Percentiles rank a stretch among this genome's conserved stretches.
phyloP scores from a whole-genome alignment of 1,140 invertebrate species.

The Pentalonia nigronervosa region DNA sequence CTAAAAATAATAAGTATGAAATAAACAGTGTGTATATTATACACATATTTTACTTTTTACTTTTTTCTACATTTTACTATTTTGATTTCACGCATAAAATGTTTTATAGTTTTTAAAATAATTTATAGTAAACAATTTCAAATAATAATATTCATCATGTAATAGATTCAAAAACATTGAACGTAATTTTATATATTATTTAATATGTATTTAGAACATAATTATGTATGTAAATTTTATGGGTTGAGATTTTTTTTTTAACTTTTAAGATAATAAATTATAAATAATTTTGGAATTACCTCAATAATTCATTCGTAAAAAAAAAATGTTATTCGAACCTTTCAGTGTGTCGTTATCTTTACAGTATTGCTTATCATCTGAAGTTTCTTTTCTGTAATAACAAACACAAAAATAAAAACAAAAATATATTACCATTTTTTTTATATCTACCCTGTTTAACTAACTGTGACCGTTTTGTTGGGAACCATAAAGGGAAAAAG shows the following conservation, averaged over 20 bases:
- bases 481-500: background rate
- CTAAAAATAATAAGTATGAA: no score
- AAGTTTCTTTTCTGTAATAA: slow-evolving; percentile 32
- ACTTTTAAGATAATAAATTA: background rate
- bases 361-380: slow-evolving; percentile 13
- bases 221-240: background rate
- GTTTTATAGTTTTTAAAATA: background rate
- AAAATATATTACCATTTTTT: background rate
- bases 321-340: background rate
- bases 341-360: background rate
- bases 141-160: background rate
- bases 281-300: background rate
- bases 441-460: slow-evolving; percentile 37
- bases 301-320: background rate
- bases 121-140: background rate
- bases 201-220: background rate
- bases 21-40: no score
- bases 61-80: background rate
- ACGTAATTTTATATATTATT: background rate
- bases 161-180: background rate
- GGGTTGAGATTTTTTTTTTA: background rate
- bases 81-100: background rate
- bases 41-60: no score
- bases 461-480: slow-evolving; percentile 41
- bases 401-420: slow-evolving; percentile 8